These are phyloP conservation scores for rat (Rattus norvegicus) DNA, from an alignment of 2,113 vertebrate genomes.

Conservation along the genomic window DNA sequence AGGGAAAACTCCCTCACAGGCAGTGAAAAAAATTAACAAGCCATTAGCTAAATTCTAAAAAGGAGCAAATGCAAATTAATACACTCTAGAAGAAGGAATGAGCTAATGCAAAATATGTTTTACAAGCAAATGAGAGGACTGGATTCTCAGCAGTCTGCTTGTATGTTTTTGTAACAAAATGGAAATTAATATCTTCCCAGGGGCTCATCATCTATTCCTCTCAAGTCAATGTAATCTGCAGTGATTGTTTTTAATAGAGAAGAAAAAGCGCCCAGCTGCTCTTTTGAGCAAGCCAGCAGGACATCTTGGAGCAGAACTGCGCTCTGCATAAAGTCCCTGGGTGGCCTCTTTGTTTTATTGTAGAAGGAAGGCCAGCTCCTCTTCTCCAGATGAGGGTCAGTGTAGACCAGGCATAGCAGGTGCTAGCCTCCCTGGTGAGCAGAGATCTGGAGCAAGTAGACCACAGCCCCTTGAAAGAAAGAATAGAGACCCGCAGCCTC, in stretches of 20 bases:
- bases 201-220: slow-evolving; percentile 61
- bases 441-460: background rate
- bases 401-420: background rate
- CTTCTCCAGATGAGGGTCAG: background rate
- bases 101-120: slow-evolving; percentile 60
- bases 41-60: slow-evolving; percentile 63
- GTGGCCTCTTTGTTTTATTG: slow-evolving; percentile 50
- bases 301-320: background rate
- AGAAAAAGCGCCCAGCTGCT: slow-evolving; percentile 66
- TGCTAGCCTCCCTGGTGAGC: background rate
- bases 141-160: slow-evolving; percentile 68
- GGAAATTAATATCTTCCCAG: slow-evolving; percentile 77
- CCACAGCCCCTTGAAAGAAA: background rate
- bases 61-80: slow-evolving; percentile 71
- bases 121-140: slow-evolving; percentile 60
- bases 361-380: background rate
- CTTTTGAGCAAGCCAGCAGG: slow-evolving; percentile 55
- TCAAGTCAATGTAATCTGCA: slow-evolving; percentile 24
- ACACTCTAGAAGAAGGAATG: slow-evolving; percentile 39
- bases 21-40: slow-evolving; percentile 58
- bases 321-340: slow-evolving; percentile 20
- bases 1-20: slow-evolving; percentile 6
- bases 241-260: slow-evolving; percentile 62
- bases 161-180: slow-evolving; percentile 71
- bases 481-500: background rate